Conservation (phyloP, 2,113 vertebrate species). For the Steatornis caripensis region DNA sequence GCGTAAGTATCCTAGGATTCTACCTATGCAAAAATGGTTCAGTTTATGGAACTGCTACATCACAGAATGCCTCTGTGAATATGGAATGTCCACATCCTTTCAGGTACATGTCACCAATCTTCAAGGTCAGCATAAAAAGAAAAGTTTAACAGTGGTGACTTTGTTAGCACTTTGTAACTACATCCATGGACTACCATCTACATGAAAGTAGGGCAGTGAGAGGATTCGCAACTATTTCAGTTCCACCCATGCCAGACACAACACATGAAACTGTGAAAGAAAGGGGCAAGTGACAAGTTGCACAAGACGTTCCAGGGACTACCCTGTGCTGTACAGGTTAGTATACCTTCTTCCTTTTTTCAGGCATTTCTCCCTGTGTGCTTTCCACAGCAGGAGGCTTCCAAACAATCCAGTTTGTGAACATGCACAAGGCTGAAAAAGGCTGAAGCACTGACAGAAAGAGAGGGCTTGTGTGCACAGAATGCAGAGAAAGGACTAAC, state of each 20-base stretch:
- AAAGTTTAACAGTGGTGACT: not conserved
- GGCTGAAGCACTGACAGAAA: not conserved
- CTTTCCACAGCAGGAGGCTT: not conserved
- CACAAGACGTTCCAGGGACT: not conserved
- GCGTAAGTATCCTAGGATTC: not conserved
- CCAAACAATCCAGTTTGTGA: not conserved
- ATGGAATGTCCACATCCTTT: fast-evolving
- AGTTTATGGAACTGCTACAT: not conserved
- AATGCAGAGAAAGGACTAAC: not conserved
- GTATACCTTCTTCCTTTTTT: not conserved
- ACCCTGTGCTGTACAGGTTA: not conserved
- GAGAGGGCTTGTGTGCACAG: not conserved
- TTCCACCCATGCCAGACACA: not conserved
- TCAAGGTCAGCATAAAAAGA: not conserved
- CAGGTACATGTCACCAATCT: not conserved
- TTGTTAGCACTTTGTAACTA: not conserved
- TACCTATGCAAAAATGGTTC: not conserved
- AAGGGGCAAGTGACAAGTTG: not conserved
- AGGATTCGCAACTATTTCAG: not conserved
- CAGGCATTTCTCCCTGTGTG: not conserved
- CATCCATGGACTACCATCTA: not conserved
- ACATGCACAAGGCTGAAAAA: not conserved
- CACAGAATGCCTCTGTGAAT: not conserved
- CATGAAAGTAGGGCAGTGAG: not conserved
- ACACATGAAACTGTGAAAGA: not conserved